phyloP scores from a whole-genome alignment of 2,797 vertebrate species.

The Parambassis ranga region DNA sequence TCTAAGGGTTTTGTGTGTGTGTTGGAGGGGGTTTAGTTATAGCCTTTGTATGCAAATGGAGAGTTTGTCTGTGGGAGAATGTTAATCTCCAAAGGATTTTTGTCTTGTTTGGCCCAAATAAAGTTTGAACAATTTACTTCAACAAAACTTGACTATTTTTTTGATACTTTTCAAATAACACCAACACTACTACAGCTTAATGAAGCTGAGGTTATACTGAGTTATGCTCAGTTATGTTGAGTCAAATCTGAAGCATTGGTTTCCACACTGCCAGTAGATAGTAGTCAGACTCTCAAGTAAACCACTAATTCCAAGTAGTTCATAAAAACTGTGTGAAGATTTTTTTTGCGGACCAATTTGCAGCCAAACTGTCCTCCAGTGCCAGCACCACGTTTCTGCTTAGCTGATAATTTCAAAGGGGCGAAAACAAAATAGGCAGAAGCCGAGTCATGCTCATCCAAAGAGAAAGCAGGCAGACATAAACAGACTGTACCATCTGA shows the following conservation, averaged over 20 bases:
- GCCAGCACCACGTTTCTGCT: background rate
- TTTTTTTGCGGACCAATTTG: background rate
- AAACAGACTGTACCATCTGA: background rate
- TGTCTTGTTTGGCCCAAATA: background rate
- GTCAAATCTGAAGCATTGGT: background rate
- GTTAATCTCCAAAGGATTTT: conserved; percentile 1
- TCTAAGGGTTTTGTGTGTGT: conserved; percentile 24
- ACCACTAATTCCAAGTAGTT: background rate
- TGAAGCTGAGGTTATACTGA: background rate
- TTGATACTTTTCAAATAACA: background rate
- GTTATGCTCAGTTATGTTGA: no score
- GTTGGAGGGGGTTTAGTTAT: conserved; percentile 5
- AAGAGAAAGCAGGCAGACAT: background rate
- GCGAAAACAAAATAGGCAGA: background rate
- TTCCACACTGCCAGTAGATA: background rate
- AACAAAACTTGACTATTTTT: no score
- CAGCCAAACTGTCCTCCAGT: background rate
- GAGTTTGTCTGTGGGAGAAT: conserved; percentile 24
- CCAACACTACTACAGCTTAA: background rate
- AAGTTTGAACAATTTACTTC: background rate
- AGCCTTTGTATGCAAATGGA: conserved; percentile 64
- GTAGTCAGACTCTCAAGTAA: background rate
- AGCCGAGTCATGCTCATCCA: background rate
- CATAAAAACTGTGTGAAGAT: background rate
- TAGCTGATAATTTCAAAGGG: background rate